These are phyloP conservation scores for Cecidostiba fungosa DNA, from an alignment of 2,888 invertebrate genomes.

Conservation along the genomic window DNA sequence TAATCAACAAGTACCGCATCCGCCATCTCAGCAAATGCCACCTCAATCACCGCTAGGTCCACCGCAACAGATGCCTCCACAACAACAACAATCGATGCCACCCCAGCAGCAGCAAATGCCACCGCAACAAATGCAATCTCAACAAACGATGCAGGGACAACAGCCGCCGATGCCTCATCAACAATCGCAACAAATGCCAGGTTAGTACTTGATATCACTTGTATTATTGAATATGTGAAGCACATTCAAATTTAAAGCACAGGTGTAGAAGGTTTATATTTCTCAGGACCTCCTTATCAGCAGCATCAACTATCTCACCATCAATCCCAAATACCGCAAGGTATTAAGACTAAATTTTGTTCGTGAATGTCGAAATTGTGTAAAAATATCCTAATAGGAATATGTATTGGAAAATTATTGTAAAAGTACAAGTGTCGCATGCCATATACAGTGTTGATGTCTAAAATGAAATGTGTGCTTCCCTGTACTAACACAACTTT, in stretches of 20 bases:
- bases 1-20: slow-evolving; percentile 54
- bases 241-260: slow-evolving; percentile 25
- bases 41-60: slow-evolving; percentile 42
- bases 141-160: slow-evolving; percentile 57
- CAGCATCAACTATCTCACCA: slow-evolving; percentile 72
- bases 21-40: slow-evolving; percentile 44
- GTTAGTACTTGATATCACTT: slow-evolving; percentile 30
- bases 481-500: neutral
- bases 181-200: slow-evolving; percentile 55
- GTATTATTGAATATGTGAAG: neutral
- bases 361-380: slow-evolving; percentile 25
- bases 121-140: slow-evolving; percentile 48
- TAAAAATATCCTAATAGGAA: neutral
- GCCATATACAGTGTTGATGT: neutral
- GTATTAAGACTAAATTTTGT: slow-evolving; percentile 42
- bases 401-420: neutral
- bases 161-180: slow-evolving; percentile 64
- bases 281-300: slow-evolving; percentile 63
- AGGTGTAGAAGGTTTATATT: slow-evolving; percentile 51
- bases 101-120: slow-evolving; percentile 61
- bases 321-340: slow-evolving; percentile 63
- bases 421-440: slow-evolving; percentile 27
- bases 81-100: slow-evolving; percentile 37
- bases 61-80: slow-evolving; percentile 35
- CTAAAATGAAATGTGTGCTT: neutral